Evolutionary conservation across 2,113 vertebrate genomes (phyloP).

Genomic region (Potamarius usumacintae): DNA sequence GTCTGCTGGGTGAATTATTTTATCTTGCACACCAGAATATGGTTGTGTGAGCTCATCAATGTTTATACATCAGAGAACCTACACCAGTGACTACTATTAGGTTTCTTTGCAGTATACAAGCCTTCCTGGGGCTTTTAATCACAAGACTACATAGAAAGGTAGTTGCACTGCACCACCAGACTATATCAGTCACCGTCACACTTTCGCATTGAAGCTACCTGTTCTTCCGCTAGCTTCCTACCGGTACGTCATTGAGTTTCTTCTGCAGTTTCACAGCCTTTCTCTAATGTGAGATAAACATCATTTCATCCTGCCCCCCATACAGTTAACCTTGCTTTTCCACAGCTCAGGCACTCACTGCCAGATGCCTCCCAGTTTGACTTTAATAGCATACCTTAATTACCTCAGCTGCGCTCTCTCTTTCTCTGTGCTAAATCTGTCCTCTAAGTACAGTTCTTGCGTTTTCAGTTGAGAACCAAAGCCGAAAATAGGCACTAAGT

Average conservation of each 20-base stretch:
- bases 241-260: neutral
- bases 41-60: neutral
- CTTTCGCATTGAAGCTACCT: neutral
- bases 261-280: slow-evolving; percentile 14
- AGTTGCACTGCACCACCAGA: slow-evolving; percentile 71
- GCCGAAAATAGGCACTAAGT: slow-evolving; percentile 33
- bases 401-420: slow-evolving; percentile 27
- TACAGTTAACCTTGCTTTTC: slow-evolving; percentile 46
- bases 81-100: neutral
- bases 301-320: slow-evolving; percentile 32
- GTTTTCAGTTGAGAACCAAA: slow-evolving; percentile 47
- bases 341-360: slow-evolving; percentile 33
- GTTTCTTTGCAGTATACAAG: neutral
- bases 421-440: slow-evolving; percentile 42
- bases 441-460: slow-evolving; percentile 51
- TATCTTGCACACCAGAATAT: neutral
- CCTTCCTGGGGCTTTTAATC: slow-evolving; percentile 21
- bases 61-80: neutral
- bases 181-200: neutral
- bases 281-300: slow-evolving; percentile 17
- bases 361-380: slow-evolving; percentile 49
- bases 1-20: neutral
- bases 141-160: slow-evolving; percentile 14
- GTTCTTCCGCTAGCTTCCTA: slow-evolving; percentile 51
- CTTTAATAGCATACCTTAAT: slow-evolving; percentile 57